A percentile compares a stretch with the other conserved stretches of the same genome.
phyloP scores from a whole-genome alignment of 2,113 vertebrate species.

The Psettodes erumei region DNA sequence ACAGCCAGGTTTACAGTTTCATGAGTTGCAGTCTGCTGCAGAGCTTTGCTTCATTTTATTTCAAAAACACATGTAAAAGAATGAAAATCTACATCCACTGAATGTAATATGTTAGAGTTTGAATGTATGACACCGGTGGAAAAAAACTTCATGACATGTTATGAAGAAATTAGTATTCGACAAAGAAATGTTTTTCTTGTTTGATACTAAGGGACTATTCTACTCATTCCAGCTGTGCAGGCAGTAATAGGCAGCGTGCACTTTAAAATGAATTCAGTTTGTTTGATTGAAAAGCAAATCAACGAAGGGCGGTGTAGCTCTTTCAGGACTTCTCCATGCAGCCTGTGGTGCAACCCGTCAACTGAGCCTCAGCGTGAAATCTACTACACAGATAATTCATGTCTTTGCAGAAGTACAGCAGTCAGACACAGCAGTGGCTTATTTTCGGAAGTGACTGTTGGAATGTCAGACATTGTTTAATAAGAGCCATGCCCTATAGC shows the following conservation, averaged over 20 bases:
- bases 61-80: conserved; percentile 13
- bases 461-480: conserved; percentile 73
- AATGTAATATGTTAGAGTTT: conserved; percentile 3
- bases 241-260: conserved; percentile 10
- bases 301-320: background rate
- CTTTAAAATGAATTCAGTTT: conserved; percentile 39
- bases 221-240: background rate
- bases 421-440: conserved; percentile 29
- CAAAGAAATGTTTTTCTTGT: conserved; percentile 5
- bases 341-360: background rate
- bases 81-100: background rate
- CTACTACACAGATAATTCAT: conserved; percentile 31
- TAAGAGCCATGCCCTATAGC: conserved; percentile 55
- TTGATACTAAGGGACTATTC: background rate
- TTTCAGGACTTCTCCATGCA: conserved; percentile 2
- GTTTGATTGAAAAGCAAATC: conserved; percentile 43
- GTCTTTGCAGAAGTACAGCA: conserved; percentile 19
- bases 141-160: background rate
- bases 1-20: conserved; percentile 30
- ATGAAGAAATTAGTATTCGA: conserved; percentile 11
- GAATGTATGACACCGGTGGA: background rate
- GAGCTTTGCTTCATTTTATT: conserved; percentile 5
- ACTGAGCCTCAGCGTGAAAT: conserved; percentile 12
- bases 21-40: conserved; percentile 17
- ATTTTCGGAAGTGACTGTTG: conserved; percentile 63